A percentile compares a stretch with the other conserved stretches of the same genome.
Evolutionary conservation across 53 echinoderm and acorn worm genomes (phyloP).

Genomic region (Crossaster papposus): DNA sequence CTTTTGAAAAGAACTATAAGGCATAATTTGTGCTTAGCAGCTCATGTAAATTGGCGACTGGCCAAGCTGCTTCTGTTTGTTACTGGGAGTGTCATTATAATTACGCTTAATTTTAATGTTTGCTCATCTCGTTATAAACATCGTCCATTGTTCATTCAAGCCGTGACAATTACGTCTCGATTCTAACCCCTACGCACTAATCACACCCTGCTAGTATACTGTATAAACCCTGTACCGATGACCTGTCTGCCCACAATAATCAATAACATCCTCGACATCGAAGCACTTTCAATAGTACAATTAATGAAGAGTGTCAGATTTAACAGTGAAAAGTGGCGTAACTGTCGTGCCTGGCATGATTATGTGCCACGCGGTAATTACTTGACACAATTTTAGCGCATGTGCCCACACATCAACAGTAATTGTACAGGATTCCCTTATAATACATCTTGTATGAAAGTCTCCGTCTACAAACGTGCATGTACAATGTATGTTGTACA

Average conservation of each 20-base stretch:
- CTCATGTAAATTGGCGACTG: background rate
- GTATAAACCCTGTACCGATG: background rate
- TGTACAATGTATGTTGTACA: too few species aligned
- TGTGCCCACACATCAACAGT: background rate
- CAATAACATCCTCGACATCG: background rate
- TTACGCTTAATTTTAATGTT: background rate
- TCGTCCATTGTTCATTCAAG: background rate
- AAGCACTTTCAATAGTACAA: background rate
- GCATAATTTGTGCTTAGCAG: too few species aligned
- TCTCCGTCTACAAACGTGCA: too few species aligned
- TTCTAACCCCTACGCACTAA: background rate
- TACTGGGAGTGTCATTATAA: background rate
- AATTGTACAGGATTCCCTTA: background rate
- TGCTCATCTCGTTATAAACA: background rate
- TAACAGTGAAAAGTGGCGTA: background rate
- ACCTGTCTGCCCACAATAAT: background rate
- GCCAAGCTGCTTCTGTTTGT: background rate
- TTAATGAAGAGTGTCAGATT: constrained; percentile 10
- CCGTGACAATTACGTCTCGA: constrained; percentile 1
- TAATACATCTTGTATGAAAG: background rate
- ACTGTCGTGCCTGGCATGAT: background rate
- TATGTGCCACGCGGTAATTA: background rate
- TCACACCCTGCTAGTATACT: background rate
- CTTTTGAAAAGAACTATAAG: too few species aligned
- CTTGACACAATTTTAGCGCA: background rate